Evolutionary conservation across 1,140 invertebrate genomes (phyloP).

Genomic region (Drosophila nebulosa): DNA sequence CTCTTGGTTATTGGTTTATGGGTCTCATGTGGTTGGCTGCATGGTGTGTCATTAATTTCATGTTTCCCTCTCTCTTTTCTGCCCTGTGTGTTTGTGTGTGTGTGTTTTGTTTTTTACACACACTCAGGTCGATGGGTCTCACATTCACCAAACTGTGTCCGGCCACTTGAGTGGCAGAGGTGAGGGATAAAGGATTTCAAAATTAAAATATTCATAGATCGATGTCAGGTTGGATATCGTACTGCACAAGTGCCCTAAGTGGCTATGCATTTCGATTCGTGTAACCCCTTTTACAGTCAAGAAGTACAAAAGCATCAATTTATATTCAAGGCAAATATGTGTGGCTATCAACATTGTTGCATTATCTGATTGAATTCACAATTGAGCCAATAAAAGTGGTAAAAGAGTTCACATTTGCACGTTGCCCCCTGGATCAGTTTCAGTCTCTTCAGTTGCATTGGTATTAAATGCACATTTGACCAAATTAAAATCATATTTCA

Average conservation of each 20-base stretch:
- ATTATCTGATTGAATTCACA: slow-evolving; percentile 36
- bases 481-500: too few relatives aligned
- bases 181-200: not conserved
- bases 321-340: not conserved
- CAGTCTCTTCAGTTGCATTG: too few relatives aligned
- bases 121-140: not conserved
- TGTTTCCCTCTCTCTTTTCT: slow-evolving; percentile 31
- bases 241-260: not conserved
- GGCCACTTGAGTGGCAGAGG: not conserved
- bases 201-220: not conserved
- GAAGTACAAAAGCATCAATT: not conserved
- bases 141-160: not conserved
- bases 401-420: slow-evolving; percentile 8
- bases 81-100: not conserved
- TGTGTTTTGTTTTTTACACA: not conserved
- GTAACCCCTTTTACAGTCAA: not conserved
- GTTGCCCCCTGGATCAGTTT: not conserved
- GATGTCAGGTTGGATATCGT: not conserved
- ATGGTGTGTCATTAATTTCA: slow-evolving; percentile 61
- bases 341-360: slow-evolving; percentile 10
- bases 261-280: not conserved
- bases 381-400: slow-evolving; percentile 19
- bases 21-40: slow-evolving; percentile 40
- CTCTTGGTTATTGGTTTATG: slow-evolving; percentile 70
- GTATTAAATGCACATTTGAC: too few relatives aligned